Evolutionary conservation across 1,140 invertebrate species (phyloP).

Genomic region (Euwallacea similis): DNA sequence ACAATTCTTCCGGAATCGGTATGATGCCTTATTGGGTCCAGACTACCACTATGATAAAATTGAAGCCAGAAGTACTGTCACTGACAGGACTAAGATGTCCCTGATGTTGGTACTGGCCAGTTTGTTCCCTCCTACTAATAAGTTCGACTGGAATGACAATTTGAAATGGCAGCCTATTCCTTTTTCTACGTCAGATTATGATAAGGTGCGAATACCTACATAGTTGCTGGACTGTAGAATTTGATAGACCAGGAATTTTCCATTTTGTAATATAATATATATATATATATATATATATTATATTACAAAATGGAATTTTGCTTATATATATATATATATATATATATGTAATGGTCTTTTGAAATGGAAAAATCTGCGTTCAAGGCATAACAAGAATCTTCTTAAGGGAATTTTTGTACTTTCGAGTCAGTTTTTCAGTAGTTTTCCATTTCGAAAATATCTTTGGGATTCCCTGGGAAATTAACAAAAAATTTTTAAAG

Average conservation of each 20-base stretch:
- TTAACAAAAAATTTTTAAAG: background rate
- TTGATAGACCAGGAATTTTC: too few species aligned
- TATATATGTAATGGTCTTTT: too few species aligned
- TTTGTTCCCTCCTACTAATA: slow-evolving; percentile 57
- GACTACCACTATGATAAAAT: slow-evolving; percentile 57
- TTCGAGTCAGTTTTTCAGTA: too few species aligned
- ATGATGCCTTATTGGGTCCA: slow-evolving; percentile 61
- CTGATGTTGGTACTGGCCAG: slow-evolving; percentile 59
- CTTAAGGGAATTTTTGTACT: too few species aligned
- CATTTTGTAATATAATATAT: too few species aligned
- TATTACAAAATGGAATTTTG: too few species aligned
- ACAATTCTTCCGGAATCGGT: slow-evolving; percentile 62
- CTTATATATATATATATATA: background rate
- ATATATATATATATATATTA: too few species aligned
- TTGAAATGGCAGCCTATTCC: slow-evolving; percentile 63
- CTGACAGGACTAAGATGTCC: slow-evolving; percentile 63
- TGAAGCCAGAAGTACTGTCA: slow-evolving; percentile 52
- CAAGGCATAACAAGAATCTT: too few species aligned
- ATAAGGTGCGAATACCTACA: slow-evolving; percentile 28
- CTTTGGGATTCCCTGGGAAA: background rate
- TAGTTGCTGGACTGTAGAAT: too few species aligned
- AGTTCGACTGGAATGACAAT: slow-evolving; percentile 54
- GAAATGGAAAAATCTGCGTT: too few species aligned
- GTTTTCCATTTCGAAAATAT: too few species aligned
- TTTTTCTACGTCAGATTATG: slow-evolving; percentile 45